Evolutionary conservation across 1,140 invertebrate species (phyloP).

Genomic region (Brachionus koreanus): DNA sequence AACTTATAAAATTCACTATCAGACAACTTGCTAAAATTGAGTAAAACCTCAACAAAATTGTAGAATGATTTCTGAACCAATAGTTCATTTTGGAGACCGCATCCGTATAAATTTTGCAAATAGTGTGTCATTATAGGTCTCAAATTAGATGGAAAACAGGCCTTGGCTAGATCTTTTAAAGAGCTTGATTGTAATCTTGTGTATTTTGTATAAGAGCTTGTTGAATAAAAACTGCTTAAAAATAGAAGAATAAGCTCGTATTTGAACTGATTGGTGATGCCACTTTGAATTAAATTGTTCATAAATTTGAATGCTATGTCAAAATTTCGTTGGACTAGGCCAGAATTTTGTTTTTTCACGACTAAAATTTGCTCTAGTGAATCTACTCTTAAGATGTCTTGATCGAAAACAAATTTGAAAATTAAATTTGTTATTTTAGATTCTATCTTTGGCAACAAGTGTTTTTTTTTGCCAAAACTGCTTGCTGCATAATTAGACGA

Average conservation of each 20-base stretch:
- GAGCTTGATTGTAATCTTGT: background rate
- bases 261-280: background rate
- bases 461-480: background rate
- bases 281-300: background rate
- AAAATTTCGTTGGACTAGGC: background rate
- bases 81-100: background rate
- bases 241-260: background rate
- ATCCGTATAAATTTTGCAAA: conserved; percentile 5
- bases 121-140: background rate
- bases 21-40: background rate
- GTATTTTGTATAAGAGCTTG: background rate
- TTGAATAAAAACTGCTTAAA: background rate
- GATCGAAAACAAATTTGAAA: conserved; percentile 5
- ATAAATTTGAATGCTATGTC: background rate
- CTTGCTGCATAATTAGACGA: background rate
- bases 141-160: background rate
- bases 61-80: background rate
- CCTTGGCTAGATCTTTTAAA: background rate
- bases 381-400: background rate
- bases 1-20: background rate
- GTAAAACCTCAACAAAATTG: background rate
- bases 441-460: background rate
- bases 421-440: background rate
- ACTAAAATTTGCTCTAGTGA: background rate
- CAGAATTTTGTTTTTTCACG: background rate